Evolutionary conservation across 2,113 vertebrate species (phyloP), one percentile per base, ranked within the genome.

Genomic region (Chaenocephalus aceratus): DNA sequence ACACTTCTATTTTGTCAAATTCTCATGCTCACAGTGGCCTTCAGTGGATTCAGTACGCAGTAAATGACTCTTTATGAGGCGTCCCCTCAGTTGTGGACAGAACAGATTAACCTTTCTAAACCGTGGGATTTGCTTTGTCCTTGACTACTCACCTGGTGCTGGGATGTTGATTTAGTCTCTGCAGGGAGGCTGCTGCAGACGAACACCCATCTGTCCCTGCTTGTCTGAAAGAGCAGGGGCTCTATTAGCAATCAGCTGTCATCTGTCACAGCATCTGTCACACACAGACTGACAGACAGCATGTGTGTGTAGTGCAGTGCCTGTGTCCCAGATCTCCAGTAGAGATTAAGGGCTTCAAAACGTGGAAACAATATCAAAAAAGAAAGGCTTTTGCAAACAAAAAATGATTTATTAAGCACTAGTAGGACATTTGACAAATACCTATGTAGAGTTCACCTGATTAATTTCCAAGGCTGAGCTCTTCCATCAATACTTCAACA

Each of bases 231-330:
- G 71, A 10, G 9, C 48, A 63, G 65, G 16, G 62, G 61, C 75
- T 66, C 73, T 45, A 60, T 79, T 88, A 80, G 73, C 62, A 67
- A 49, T 82, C 67, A 64, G 66, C 65, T 80, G 60, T 86, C 83
- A 79, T 79, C 77, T 85, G 80, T 82, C 57, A 63, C 57, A 66
- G 69, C 83, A 82, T 84, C 72, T 84, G 72, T 66, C 62, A 14
- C 21, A 59, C 48, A 15, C 65, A 2, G 45, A 59, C 14, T 34
- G 41, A 60, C 85, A n/a, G 61, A 78, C n/a, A 45, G 45, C 13
- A 2, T 21, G 45, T 26, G 60, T 58, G 41, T 44, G 36, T 18
- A 45, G 18, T 23, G 60, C 16, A 7, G 16, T 59, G 49, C 16
- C 12, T 62, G 63, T 72, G 66, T 64, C 23, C 6, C 3, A 53